Base-by-base conservation (phyloP, 2,888 invertebrate genomes). In the Cancer borealis region DNA sequence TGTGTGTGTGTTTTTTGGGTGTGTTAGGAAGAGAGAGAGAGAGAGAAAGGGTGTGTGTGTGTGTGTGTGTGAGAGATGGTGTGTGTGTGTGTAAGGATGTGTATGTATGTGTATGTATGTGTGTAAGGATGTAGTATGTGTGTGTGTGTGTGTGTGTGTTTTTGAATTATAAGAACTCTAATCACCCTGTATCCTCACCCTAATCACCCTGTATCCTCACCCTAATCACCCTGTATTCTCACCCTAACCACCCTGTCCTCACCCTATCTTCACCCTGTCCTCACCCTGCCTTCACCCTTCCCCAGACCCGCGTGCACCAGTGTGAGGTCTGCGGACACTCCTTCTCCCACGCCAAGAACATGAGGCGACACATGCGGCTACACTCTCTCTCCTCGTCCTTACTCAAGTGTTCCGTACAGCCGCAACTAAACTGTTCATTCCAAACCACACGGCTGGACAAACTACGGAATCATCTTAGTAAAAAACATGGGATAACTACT, bases 251-350 rank as follows among this genome's bases (percentile, higher is more conserved):
- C n/a, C n/a, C n/a, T n/a, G n/a, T n/a, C n/a, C n/a, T n/a, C n/a
- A n/a, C n/a, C n/a, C n/a, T n/a, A n/a, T n/a, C n/a, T n/a, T 26
- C 73, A 21, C 73, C 73, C 6, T 30, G 3, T 2, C 3, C 30
- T 8, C 79, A 21, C 45, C 0, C 45, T 91, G 0, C 17, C 2
- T 21, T 66, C 60, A 66, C 60, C 60, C 60, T 66, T 66, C 17
- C 17, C 21, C 92, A 95, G 95, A 88, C 92, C 17, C 79, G 94
- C 14, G 92, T 97, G 0, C 97, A 97, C 95, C 97, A 97, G 92
- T 97, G 97, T 96, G 97, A 97, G 95, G 96, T 97, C 5, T 97
- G 97, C 96, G 97, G 97, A 6, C 97, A 97, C 92, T 97, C 97
- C 93, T 97, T 97, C 96, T 97, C 97, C 12, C 97, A 97, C 95